Evolutionary conservation across 2,888 invertebrate genomes (phyloP).

Genomic region (Calameuta filiformis): DNA sequence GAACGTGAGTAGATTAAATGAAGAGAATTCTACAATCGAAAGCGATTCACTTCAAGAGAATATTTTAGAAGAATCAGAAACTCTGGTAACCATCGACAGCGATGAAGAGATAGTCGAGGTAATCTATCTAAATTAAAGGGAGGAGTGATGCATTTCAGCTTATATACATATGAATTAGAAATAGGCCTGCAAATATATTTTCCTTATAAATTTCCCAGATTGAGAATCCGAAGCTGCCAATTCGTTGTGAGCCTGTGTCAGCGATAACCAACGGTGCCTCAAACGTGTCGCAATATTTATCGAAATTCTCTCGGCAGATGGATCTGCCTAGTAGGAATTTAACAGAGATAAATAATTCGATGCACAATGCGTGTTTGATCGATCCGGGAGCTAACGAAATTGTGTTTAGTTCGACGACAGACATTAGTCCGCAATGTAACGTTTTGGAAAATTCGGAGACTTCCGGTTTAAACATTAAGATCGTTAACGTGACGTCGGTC

Average conservation of each 20-base stretch:
- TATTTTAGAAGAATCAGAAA: neutral
- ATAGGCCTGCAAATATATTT: neutral
- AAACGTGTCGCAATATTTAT: neutral
- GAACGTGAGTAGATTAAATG: neutral
- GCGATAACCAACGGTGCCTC: neutral
- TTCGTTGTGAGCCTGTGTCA: neutral
- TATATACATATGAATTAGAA: neutral
- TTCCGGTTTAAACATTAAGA: conserved; percentile 44
- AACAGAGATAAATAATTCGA: neutral
- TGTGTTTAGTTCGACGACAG: neutral
- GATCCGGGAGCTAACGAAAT: neutral
- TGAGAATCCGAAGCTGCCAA: neutral
- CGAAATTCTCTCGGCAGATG: neutral
- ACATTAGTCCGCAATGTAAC: neutral
- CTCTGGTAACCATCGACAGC: conserved; percentile 18
- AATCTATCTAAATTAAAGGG: neutral
- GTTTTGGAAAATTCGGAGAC: neutral
- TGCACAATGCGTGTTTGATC: neutral
- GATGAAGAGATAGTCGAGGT: conserved; percentile 29
- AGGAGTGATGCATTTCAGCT: neutral
- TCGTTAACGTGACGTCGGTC: conserved; percentile 51
- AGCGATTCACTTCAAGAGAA: neutral
- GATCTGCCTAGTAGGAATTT: neutral
- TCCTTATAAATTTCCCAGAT: neutral
- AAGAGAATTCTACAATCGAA: neutral